A percentile compares a stretch with the other conserved stretches of the same genome.
Conservation (phyloP, 2,888 invertebrate species). For the Escarpia spicata region DNA sequence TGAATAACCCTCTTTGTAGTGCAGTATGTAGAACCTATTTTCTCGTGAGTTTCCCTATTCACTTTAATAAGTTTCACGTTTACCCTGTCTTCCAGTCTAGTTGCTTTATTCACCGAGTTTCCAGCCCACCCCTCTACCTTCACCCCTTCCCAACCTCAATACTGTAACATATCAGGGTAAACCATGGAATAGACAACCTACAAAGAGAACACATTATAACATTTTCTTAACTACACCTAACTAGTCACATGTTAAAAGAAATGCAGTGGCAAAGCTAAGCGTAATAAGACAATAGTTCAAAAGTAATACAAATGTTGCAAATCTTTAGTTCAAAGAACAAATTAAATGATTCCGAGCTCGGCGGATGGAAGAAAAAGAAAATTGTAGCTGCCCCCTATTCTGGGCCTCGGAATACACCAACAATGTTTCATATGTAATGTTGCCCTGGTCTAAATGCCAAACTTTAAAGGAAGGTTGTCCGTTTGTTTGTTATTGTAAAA, state of each 20-base stretch:
- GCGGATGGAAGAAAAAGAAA: background rate
- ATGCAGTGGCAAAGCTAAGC: background rate
- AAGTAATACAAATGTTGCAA: background rate
- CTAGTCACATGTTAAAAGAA: background rate
- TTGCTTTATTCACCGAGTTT: background rate
- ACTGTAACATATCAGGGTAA: background rate
- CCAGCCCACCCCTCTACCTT: background rate
- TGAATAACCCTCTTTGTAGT: no score
- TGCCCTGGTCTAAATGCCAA: background rate
- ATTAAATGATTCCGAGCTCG: background rate
- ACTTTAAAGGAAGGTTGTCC: background rate
- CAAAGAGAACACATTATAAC: background rate
- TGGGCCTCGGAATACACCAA: background rate
- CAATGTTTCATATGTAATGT: background rate
- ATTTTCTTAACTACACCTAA: background rate
- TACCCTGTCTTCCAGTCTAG: background rate
- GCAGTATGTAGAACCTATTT: no score
- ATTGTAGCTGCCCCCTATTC: background rate
- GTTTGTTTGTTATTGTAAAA: no score
- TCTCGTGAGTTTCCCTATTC: background rate
- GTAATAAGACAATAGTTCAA: background rate
- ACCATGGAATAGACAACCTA: background rate
- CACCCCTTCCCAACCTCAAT: background rate
- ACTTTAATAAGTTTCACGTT: background rate
- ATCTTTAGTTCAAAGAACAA: background rate